Base-by-base conservation (phyloP, 2,888 invertebrate species). In the Cybosia mesomella region DNA sequence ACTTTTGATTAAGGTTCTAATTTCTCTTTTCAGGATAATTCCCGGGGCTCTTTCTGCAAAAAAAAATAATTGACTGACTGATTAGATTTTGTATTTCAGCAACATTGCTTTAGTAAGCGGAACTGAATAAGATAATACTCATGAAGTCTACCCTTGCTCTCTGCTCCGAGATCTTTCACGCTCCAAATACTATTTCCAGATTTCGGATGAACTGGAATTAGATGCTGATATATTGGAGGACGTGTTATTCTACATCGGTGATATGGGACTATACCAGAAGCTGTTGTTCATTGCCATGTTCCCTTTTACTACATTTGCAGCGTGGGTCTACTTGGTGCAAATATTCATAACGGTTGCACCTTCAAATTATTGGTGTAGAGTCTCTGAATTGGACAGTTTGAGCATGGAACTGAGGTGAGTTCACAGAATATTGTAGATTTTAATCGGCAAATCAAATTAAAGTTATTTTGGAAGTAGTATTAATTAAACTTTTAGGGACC, bases 301-400 rank as follows among this genome's bases (percentile, higher is more conserved):
- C 72, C 92, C 92, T 0, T 90, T 91, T 68, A 91, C 91, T 10
- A 79, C 91, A 62, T 84, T 88, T 78, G 91, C 90, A 83, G 89
- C 91, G 2, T 92, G 90, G 80, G 85, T 89, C 7, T 92, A 92
- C 83, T 89, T 92, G 80, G 89, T 89, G 22, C 92, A 92, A 80
- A 91, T 92, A 89, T 92, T 92, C 80, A 82, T 92, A 34, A 86
- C 90, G 0, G 89, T 89, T n/a, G 91, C 92, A 0, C 92, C 92
- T 11, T 88, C 90, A 75, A 80, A 81, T 61, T 89, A 92, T 75
- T 92, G 92, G 92, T 92, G 92, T 67, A 74, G 73, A 13, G 88
- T 92, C 34, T 91, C 92, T 0, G 90, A 90, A 71, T 64, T 92
- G 18, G 82, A 79, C 4, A 83, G 84, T 28, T 80, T 92, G 58